Percentiles rank a stretch among this genome's conserved stretches.
Conservation (phyloP, 2,888 invertebrate genomes). For the Siphlonurus alternatus region DNA sequence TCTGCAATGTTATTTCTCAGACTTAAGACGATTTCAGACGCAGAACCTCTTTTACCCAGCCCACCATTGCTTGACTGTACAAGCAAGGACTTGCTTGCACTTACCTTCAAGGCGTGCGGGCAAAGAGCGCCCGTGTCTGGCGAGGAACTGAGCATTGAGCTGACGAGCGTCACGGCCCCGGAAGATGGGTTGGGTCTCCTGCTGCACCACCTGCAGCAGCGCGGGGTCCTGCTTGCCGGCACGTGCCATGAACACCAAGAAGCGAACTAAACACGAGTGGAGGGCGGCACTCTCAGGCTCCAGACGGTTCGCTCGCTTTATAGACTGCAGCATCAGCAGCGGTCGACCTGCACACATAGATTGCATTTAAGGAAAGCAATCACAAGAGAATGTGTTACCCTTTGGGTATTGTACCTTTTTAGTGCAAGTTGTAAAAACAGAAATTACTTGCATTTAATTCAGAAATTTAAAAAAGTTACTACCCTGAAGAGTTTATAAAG, state of each 20-base stretch:
- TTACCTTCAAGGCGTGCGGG: slow-evolving; percentile 59
- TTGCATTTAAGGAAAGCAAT: background rate
- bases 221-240: slow-evolving; percentile 27
- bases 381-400: background rate
- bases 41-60: background rate
- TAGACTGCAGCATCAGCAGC: slow-evolving; percentile 87
- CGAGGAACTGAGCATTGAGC: slow-evolving; percentile 53
- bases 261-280: slow-evolving; percentile 73
- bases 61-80: background rate
- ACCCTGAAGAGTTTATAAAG: too few species aligned
- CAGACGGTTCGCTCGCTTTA: slow-evolving; percentile 72
- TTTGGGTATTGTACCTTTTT: too few species aligned
- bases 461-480: too few species aligned
- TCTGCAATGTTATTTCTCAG: background rate
- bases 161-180: slow-evolving; percentile 34
- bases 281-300: slow-evolving; percentile 60
- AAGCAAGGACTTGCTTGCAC: too few species aligned
- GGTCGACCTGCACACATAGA: slow-evolving; percentile 47
- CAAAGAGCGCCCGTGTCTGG: slow-evolving; percentile 42
- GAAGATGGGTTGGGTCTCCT: slow-evolving; percentile 36
- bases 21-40: background rate
- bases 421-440: too few species aligned
- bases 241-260: slow-evolving; percentile 36
- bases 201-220: slow-evolving; percentile 32
- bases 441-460: too few species aligned